Evolutionary conservation across 2,797 vertebrate genomes (phyloP).

Genomic region (Phylloscopus collybita): DNA sequence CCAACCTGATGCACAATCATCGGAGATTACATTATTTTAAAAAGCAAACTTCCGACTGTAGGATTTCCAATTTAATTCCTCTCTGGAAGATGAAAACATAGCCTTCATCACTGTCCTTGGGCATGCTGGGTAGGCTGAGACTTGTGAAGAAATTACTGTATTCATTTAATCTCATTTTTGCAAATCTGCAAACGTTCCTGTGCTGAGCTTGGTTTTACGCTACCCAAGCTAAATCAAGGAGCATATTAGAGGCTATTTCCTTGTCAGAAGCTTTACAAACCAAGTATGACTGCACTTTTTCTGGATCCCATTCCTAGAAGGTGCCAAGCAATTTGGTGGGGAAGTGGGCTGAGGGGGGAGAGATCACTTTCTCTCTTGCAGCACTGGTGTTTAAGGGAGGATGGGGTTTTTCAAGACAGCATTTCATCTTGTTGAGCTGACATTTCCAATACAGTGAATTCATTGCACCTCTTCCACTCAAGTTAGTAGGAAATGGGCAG

Average conservation of each 20-base stretch:
- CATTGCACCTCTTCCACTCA: neutral
- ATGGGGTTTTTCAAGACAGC: neutral
- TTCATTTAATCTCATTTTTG: slow-evolving; percentile 30
- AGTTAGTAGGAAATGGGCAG: neutral
- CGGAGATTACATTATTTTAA: slow-evolving; percentile 34
- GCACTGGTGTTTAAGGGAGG: neutral
- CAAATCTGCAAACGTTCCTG: neutral
- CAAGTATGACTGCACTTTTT: neutral
- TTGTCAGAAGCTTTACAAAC: slow-evolving; percentile 3
- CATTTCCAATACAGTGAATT: neutral
- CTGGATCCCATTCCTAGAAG: neutral
- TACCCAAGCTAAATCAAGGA: neutral
- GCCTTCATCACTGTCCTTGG: neutral
- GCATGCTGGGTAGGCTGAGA: neutral
- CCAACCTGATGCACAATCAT: neutral
- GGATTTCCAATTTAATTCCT: slow-evolving; percentile 52
- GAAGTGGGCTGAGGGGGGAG: neutral
- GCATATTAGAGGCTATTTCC: neutral
- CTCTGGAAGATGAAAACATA: slow-evolving; percentile 55
- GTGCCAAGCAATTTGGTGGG: neutral
- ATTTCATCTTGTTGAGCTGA: neutral
- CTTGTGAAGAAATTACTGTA: neutral
- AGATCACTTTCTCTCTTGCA: neutral
- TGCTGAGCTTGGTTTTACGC: neutral
- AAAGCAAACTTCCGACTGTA: slow-evolving; percentile 60